Percentiles rank a stretch among this genome's conserved stretches.
These are phyloP conservation scores for Meloidogyne exigua DNA, from an alignment of 1,140 invertebrate species.

Conservation along the genomic window DNA sequence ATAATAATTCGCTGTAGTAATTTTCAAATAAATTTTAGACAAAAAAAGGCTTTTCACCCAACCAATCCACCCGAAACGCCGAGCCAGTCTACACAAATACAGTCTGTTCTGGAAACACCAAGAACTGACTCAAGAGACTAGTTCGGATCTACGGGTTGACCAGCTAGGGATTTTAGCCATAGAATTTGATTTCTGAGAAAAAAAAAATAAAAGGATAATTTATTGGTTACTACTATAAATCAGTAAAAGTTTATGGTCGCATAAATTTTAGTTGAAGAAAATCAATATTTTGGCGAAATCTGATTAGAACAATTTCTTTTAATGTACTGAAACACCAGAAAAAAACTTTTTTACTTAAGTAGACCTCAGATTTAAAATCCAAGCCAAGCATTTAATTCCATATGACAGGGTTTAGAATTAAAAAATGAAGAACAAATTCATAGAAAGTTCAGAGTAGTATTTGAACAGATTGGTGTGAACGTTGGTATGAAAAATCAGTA, in stretches of 20 bases:
- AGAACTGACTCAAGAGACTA: slow-evolving; percentile 44
- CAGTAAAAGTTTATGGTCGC: background rate
- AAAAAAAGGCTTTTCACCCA: slow-evolving; percentile 3
- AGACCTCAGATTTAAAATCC: background rate
- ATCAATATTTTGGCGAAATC: background rate
- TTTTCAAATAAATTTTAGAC: background rate
- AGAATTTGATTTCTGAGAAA: no score
- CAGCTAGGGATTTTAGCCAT: slow-evolving; percentile 13
- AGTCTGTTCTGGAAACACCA: slow-evolving; percentile 13
- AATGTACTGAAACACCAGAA: no score
- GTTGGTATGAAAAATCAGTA: background rate
- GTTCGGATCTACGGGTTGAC: slow-evolving; percentile 61
- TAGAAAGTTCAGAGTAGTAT: background rate
- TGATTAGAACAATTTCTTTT: no score
- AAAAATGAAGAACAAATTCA: background rate
- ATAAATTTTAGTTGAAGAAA: background rate
- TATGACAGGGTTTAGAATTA: background rate
- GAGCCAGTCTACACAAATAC: slow-evolving; percentile 46
- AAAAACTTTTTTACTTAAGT: no score
- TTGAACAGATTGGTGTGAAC: background rate
- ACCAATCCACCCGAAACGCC: slow-evolving; percentile 48
- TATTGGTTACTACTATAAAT: slow-evolving; percentile 2
- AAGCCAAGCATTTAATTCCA: background rate
- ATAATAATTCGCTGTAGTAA: no score
- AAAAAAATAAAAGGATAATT: background rate